Conservation (phyloP, 2,113 vertebrate species). For the Gymnobelideus leadbeateri region DNA sequence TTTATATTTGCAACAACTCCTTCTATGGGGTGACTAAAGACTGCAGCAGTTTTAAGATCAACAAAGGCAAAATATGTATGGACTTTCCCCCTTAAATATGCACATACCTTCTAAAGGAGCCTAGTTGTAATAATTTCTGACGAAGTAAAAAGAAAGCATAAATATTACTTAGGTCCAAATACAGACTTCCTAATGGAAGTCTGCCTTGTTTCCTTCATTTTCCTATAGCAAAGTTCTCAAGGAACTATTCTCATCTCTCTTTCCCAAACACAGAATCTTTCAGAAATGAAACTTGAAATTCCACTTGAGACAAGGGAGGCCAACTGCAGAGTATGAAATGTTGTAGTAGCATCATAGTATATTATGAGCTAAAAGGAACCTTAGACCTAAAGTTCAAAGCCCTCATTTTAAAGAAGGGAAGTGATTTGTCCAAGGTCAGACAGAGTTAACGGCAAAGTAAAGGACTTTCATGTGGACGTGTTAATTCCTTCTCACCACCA, state of each 20-base stretch:
- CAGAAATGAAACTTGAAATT: slow-evolving; percentile 62
- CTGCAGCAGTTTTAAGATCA: slow-evolving; percentile 48
- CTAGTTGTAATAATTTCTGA: slow-evolving; percentile 46
- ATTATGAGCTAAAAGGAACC: slow-evolving; percentile 42
- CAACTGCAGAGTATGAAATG: slow-evolving; percentile 41
- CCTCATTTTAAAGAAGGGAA: slow-evolving; percentile 45
- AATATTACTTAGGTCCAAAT: slow-evolving; percentile 38
- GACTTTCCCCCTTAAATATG: slow-evolving; percentile 54
- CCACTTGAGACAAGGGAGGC: slow-evolving; percentile 53
- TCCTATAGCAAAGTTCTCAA: slow-evolving; percentile 51
- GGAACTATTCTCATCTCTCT: slow-evolving; percentile 47
- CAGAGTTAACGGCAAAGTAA: slow-evolving; percentile 49
- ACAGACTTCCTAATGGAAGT: slow-evolving; percentile 45
- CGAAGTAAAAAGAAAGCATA: slow-evolving; percentile 48
- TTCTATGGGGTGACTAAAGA: slow-evolving; percentile 47
- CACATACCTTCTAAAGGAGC: slow-evolving; percentile 59
- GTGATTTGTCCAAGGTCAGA: slow-evolving; percentile 43
- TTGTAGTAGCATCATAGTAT: slow-evolving; percentile 38
- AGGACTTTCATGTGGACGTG: slow-evolving; percentile 54
- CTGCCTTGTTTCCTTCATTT: slow-evolving; percentile 43
- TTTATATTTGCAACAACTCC: slow-evolving; percentile 60
- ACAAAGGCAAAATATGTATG: slow-evolving; percentile 47
- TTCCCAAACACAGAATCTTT: slow-evolving; percentile 38
- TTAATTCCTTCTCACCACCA: slow-evolving; percentile 8
- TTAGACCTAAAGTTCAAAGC: background rate